These are phyloP conservation scores for Thera obeliscata DNA, from an alignment of 2,888 invertebrate genomes.

Conservation along the genomic window DNA sequence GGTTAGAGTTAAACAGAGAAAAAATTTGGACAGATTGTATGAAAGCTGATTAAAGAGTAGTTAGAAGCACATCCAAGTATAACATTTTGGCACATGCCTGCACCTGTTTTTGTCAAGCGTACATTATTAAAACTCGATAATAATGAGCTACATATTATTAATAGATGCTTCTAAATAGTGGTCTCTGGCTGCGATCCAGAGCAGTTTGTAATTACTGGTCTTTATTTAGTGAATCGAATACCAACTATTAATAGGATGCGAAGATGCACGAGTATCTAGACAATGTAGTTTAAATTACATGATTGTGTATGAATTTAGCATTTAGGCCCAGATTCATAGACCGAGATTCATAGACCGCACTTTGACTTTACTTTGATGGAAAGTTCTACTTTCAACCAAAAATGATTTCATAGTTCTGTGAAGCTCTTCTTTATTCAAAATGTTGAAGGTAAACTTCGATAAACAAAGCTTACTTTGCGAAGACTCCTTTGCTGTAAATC, in stretches of 20 bases:
- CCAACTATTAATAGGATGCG: conserved; percentile 13
- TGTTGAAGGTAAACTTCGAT: too few species aligned
- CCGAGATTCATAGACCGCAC: too few species aligned
- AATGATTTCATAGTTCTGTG: too few species aligned
- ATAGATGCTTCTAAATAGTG: conserved; percentile 9
- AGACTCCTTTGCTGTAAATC: too few species aligned
- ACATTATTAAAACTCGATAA: conserved; percentile 5
- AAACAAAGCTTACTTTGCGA: too few species aligned
- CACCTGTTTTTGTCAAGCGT: neutral
- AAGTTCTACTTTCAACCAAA: too few species aligned
- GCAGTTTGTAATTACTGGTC: conserved; percentile 15
- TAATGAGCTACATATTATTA: conserved; percentile 8
- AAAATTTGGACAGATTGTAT: too few species aligned
- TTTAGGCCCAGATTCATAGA: too few species aligned
- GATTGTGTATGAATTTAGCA: too few species aligned
- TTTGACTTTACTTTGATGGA: too few species aligned
- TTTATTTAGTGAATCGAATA: conserved; percentile 17
- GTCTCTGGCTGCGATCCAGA: conserved; percentile 11
- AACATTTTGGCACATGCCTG: neutral
- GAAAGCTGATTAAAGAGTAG: neutral
- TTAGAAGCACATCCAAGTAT: neutral
- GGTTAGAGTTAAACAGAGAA: too few species aligned
- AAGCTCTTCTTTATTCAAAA: too few species aligned
- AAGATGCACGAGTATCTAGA: neutral
- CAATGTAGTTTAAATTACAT: neutral